Conservation (phyloP, 2,113 vertebrate genomes). For the Cinclus cinclus region DNA sequence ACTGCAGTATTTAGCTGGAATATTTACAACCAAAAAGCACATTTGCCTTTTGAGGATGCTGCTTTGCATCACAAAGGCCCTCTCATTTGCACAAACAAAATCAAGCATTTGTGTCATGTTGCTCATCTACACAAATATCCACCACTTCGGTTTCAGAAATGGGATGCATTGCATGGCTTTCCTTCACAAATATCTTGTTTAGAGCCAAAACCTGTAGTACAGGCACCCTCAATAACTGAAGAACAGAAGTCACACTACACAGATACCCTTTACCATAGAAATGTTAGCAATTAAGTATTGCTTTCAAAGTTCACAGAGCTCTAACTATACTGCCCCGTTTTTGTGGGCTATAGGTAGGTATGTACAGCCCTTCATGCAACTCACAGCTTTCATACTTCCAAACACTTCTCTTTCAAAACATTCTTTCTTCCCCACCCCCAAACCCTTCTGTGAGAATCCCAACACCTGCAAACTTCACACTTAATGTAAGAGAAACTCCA, state of each 20-base stretch:
- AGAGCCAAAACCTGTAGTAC: background rate
- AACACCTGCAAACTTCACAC: background rate
- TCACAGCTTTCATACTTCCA: background rate
- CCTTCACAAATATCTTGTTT: background rate
- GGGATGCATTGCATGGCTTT: background rate
- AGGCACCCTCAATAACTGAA: background rate
- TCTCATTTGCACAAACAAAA: conserved; percentile 70
- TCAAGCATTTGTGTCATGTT: conserved; percentile 50
- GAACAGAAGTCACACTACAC: background rate
- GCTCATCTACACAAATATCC: conserved; percentile 49
- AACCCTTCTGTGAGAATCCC: background rate
- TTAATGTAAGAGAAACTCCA: background rate
- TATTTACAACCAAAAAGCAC: conserved; percentile 58
- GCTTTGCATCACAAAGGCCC: conserved; percentile 71
- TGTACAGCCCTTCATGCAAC: background rate
- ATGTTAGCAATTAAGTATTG: background rate
- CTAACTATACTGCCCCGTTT: background rate
- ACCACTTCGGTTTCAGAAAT: conserved; percentile 23
- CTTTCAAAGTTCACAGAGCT: background rate
- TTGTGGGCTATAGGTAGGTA: background rate
- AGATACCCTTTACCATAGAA: background rate
- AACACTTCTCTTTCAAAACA: background rate
- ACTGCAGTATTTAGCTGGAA: conserved; percentile 57
- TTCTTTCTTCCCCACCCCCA: accelerated
- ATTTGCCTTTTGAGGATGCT: conserved; percentile 58